Evolutionary conservation across 2,797 vertebrate genomes (phyloP).

Genomic region (Aulostomus chinensis): DNA sequence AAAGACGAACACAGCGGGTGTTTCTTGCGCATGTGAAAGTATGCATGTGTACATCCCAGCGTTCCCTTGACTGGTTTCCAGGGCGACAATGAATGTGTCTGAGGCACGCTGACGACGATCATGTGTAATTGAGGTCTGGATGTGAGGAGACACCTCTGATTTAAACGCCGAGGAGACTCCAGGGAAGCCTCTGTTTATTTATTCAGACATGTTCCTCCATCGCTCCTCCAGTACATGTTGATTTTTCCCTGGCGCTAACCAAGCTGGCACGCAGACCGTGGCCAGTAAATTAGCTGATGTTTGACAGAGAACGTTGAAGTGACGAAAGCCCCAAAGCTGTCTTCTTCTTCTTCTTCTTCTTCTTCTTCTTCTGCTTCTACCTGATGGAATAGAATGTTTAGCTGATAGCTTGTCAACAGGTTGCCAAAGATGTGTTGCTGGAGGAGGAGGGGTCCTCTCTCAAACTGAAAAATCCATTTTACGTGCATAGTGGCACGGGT

Average conservation of each 20-base stretch:
- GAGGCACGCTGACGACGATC: not conserved
- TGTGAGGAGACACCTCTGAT: constrained; percentile 28
- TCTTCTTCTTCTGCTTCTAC: too few relatives aligned
- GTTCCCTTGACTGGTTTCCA: constrained; percentile 24
- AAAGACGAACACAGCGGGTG: not conserved
- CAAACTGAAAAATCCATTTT: too few relatives aligned
- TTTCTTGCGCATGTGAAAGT: constrained; percentile 20
- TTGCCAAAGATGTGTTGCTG: too few relatives aligned
- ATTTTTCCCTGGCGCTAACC: constrained; percentile 61
- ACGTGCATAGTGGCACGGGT: too few relatives aligned
- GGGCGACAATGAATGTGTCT: not conserved
- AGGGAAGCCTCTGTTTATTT: constrained; percentile 46
- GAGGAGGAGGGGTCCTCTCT: too few relatives aligned
- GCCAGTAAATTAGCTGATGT: too few relatives aligned
- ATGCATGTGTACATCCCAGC: not conserved
- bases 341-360: too few relatives aligned
- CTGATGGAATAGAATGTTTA: too few relatives aligned
- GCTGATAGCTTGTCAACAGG: too few relatives aligned
- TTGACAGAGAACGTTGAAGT: too few relatives aligned
- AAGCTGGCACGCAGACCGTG: too few relatives aligned
- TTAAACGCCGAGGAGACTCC: constrained; percentile 17
- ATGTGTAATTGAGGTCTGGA: constrained; percentile 21
- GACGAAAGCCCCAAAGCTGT: too few relatives aligned
- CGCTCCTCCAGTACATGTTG: constrained; percentile 62
- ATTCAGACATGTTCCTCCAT: constrained; percentile 41